Evolutionary conservation across 2,797 vertebrate genomes (phyloP).

Genomic region (Notolepis coatsorum): DNA sequence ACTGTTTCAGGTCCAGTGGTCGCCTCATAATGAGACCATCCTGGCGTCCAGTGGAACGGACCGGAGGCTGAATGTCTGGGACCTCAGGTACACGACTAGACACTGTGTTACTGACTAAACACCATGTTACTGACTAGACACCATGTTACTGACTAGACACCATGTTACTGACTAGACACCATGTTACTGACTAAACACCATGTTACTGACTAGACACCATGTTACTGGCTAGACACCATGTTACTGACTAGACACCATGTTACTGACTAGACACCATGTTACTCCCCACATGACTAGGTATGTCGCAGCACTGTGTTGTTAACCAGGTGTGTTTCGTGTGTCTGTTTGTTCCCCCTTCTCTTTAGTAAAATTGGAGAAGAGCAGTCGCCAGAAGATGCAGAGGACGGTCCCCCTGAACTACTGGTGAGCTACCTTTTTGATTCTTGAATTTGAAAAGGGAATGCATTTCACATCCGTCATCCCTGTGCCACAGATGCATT

Average conservation of each 20-base stretch:
- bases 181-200: no score
- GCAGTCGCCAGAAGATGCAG: conserved; percentile 93
- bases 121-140: no score
- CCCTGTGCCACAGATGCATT: background rate
- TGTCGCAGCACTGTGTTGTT: background rate
- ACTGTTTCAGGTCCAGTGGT: conserved; percentile 87
- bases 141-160: no score
- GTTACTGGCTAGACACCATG: no score
- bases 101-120: no score
- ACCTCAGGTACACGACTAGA: conserved; percentile 82
- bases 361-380: conserved; percentile 96
- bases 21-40: conserved; percentile 92
- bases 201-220: no score
- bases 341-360: background rate
- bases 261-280: no score
- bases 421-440: conserved; percentile 78
- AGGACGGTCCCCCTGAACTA: conserved; percentile 94
- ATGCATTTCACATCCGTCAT: background rate
- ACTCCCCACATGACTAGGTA: background rate
- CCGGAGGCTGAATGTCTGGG: conserved; percentile 90
- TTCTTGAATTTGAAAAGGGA: background rate
- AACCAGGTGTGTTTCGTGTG: background rate
- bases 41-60: conserved; percentile 92
- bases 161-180: no score
- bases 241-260: no score